phyloP scores from a whole-genome alignment of 1,140 invertebrate species.

The Orchesella cincta region DNA sequence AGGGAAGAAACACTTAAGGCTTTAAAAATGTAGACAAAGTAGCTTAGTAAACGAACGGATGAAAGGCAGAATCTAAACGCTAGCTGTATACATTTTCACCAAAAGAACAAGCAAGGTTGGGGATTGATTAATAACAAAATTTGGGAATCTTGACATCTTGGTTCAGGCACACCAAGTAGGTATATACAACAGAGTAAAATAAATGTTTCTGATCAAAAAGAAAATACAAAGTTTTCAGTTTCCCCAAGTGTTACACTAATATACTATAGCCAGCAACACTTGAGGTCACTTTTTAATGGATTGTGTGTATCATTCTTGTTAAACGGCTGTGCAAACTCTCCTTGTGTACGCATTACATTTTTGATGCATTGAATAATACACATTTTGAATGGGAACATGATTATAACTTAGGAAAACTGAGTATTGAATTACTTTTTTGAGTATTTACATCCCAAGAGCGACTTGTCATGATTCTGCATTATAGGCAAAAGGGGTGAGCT shows the following conservation, averaged over 20 bases:
- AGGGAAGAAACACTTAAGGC: slow-evolving; percentile 38
- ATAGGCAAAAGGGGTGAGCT: too few relatives aligned
- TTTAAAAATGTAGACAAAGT: slow-evolving; percentile 13
- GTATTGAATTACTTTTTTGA: too few relatives aligned
- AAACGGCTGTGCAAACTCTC: too few relatives aligned
- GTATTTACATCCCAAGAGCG: too few relatives aligned
- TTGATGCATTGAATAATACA: too few relatives aligned
- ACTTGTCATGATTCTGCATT: too few relatives aligned
- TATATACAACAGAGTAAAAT: slow-evolving; percentile 11
- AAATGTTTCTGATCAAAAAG: background rate
- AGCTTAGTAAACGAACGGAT: background rate
- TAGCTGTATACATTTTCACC: background rate
- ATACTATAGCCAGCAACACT: background rate
- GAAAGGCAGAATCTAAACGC: background rate
- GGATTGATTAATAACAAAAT: slow-evolving; percentile 28
- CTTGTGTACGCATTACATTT: too few relatives aligned
- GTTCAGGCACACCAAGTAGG: slow-evolving; percentile 23
- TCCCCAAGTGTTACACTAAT: background rate
- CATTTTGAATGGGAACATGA: too few relatives aligned
- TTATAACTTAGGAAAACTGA: too few relatives aligned
- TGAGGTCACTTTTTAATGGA: background rate
- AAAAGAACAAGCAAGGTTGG: background rate
- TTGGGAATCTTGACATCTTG: slow-evolving; percentile 9
- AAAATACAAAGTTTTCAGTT: background rate
- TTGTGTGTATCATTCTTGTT: too few relatives aligned